A percentile compares a stretch with the other conserved stretches of the same genome.
These are phyloP conservation scores for Daphoenositta chrysoptera DNA, from an alignment of 2,113 vertebrate species.

Conservation along the genomic window DNA sequence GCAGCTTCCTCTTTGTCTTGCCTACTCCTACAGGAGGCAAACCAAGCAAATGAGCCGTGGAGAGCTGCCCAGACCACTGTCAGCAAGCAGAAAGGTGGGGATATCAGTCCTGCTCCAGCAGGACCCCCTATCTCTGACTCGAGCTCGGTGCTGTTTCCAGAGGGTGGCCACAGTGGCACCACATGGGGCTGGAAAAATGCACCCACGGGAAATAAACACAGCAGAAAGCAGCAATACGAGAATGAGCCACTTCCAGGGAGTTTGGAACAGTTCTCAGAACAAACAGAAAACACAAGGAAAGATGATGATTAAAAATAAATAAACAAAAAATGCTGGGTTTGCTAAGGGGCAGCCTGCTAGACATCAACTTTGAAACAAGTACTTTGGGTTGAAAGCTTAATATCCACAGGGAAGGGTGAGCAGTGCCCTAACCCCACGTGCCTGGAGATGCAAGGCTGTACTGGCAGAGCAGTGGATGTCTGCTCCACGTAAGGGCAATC, in stretches of 20 bases:
- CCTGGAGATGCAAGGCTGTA: neutral
- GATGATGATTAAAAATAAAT: accelerated
- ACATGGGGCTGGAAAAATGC: neutral
- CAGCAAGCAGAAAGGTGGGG: neutral
- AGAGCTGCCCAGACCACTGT: neutral
- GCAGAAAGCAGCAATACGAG: neutral
- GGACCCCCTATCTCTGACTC: neutral
- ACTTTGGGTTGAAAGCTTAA: neutral
- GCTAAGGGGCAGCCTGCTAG: neutral
- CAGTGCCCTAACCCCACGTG: neutral
- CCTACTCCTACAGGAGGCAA: neutral
- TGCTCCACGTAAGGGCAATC: neutral
- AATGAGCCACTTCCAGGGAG: neutral
- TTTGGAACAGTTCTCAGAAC: neutral
- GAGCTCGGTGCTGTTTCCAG: neutral
- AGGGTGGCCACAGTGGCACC: neutral
- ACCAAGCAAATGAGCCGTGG: neutral
- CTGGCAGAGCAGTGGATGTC: neutral
- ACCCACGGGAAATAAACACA: neutral
- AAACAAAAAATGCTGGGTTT: neutral
- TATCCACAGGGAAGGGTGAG: neutral
- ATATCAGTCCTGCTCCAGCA: neutral
- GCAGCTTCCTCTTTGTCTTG: neutral
- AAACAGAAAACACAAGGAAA: neutral
- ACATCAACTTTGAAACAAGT: neutral